phyloP scores from a whole-genome alignment of 1,140 invertebrate species.

The Nymphalis io region DNA sequence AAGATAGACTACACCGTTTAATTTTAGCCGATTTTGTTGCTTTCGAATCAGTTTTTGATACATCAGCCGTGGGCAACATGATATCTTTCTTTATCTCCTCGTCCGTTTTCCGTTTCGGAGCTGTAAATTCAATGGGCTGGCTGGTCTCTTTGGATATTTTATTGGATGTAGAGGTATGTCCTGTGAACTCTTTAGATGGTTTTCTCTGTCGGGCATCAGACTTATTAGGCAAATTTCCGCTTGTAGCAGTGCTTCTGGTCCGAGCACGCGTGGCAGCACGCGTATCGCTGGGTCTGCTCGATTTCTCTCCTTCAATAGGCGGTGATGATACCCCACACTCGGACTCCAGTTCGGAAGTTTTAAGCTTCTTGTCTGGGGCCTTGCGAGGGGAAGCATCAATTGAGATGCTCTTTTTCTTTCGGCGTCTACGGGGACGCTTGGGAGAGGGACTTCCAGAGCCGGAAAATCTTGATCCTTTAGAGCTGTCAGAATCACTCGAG shows the following conservation, averaged over 20 bases:
- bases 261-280: constrained; percentile 82
- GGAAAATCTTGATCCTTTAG: constrained; percentile 68
- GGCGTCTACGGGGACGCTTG: constrained; percentile 64
- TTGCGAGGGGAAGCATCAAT: constrained; percentile 81
- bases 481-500: constrained; percentile 78
- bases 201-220: constrained; percentile 82
- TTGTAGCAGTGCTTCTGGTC: constrained; percentile 83
- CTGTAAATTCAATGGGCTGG: constrained; percentile 82
- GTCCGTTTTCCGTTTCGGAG: constrained; percentile 87
- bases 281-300: constrained; percentile 81
- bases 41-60: constrained; percentile 46
- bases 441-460: constrained; percentile 66
- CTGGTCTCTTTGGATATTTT: constrained; percentile 79
- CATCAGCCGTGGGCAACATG: constrained; percentile 31
- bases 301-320: constrained; percentile 88
- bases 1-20: constrained; percentile 46
- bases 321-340: constrained; percentile 87
- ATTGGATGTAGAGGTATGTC: constrained; percentile 56
- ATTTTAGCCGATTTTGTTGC: constrained; percentile 41
- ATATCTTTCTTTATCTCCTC: constrained; percentile 81
- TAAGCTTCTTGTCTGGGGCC: constrained; percentile 91
- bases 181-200: constrained; percentile 78
- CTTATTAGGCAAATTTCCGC: constrained; percentile 84
- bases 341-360: constrained; percentile 91
- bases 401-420: constrained; percentile 67